These are phyloP conservation scores for Eptesicus fuscus DNA, from an alignment of 2,113 vertebrate species.

Conservation along the genomic window DNA sequence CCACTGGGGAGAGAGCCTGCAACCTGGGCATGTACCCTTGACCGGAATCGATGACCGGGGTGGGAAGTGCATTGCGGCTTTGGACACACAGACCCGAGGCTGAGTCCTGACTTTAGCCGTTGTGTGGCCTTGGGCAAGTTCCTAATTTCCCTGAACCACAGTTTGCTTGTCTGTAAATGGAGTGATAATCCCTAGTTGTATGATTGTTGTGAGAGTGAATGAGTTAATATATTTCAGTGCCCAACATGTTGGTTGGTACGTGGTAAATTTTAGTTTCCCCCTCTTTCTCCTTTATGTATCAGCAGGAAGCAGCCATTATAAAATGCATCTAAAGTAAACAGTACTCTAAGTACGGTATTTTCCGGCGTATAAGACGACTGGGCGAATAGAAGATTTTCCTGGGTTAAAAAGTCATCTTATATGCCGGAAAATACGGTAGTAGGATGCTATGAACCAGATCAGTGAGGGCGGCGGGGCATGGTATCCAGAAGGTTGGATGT, in stretches of 20 bases:
- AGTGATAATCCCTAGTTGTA: not conserved
- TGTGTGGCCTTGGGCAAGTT: not conserved
- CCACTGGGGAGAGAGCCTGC: too few relatives aligned
- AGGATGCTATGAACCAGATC: not conserved
- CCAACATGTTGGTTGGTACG: too few relatives aligned
- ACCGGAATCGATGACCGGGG: not conserved
- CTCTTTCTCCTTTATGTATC: not conserved
- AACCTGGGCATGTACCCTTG: too few relatives aligned
- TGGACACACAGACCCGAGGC: not conserved
- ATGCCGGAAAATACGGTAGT: too few relatives aligned
- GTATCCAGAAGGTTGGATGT: not conserved
- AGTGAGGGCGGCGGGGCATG: not conserved
- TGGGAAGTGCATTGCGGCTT: not conserved
- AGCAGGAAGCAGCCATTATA: not conserved
- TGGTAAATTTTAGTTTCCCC: not conserved
- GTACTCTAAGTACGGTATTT: not conserved
- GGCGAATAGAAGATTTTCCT: too few relatives aligned
- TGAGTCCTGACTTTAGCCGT: not conserved
- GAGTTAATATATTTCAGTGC: not conserved
- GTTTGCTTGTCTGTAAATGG: not conserved
- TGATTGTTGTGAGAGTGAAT: not conserved
- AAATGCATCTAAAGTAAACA: not conserved
- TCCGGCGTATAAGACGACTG: too few relatives aligned
- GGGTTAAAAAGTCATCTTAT: too few relatives aligned
- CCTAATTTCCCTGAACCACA: not conserved